Evolutionary conservation across 2,113 vertebrate species (phyloP).

Genomic region (Plecturocebus donacophilus): DNA sequence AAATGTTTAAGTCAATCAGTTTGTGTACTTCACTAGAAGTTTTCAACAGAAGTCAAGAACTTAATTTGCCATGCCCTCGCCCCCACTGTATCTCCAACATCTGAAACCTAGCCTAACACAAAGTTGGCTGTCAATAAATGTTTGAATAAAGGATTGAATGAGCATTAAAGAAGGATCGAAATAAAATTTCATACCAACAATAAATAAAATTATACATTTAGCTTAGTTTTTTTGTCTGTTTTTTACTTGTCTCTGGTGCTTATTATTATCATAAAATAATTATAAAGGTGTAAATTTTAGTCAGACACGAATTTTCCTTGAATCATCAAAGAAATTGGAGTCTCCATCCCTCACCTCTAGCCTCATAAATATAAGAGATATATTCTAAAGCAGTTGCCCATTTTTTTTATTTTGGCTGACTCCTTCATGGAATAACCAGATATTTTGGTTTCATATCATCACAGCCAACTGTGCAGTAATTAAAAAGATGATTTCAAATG

Average conservation of each 20-base stretch:
- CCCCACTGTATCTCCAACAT: background rate
- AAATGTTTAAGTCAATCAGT: background rate
- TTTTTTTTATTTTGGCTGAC: background rate
- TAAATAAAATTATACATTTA: background rate
- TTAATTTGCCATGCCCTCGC: background rate
- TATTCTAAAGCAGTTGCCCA: background rate
- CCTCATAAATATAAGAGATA: background rate
- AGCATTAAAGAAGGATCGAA: background rate
- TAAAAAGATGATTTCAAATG: conserved; percentile 67
- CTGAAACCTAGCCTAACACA: background rate
- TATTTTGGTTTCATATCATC: conserved; percentile 13
- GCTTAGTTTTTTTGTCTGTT: background rate
- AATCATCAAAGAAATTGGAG: background rate
- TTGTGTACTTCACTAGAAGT: background rate
- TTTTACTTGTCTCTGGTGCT: background rate
- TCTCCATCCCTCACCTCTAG: background rate
- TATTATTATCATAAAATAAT: background rate
- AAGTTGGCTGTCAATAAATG: background rate
- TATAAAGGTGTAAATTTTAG: background rate
- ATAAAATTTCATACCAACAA: background rate
- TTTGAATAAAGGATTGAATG: background rate
- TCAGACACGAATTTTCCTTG: background rate
- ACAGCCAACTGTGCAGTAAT: conserved; percentile 60
- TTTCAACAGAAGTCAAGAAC: background rate
- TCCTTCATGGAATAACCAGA: conserved; percentile 39